Evolutionary conservation across 1,140 invertebrate genomes (phyloP).

Genomic region (Stratiolaelaps scimitus): DNA sequence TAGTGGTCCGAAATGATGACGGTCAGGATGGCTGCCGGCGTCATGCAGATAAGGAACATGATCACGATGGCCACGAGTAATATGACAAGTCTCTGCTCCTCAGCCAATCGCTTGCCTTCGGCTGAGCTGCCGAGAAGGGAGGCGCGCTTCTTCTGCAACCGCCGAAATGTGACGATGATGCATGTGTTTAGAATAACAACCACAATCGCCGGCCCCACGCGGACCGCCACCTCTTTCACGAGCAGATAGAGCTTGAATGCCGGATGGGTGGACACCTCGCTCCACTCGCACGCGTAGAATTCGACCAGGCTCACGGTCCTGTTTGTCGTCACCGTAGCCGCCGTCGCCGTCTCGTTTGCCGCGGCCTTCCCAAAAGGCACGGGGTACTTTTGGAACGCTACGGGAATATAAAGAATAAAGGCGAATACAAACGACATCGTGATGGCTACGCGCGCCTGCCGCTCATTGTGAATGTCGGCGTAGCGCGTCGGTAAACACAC

Average conservation of each 20-base stretch:
- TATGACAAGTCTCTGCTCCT: conserved; percentile 55
- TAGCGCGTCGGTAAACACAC: conserved; percentile 42
- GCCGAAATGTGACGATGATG: conserved; percentile 55
- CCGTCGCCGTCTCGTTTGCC: conserved; percentile 25
- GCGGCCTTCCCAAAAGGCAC: conserved; percentile 20
- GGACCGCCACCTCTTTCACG: conserved; percentile 37
- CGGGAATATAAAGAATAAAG: conserved; percentile 40
- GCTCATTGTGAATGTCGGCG: conserved; percentile 40
- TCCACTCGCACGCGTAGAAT: conserved; percentile 38
- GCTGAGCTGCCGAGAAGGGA: conserved; percentile 45
- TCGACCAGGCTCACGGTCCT: conserved; percentile 22
- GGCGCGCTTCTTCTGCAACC: conserved; percentile 51
- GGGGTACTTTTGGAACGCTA: conserved; percentile 39
- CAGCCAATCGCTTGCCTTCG: conserved; percentile 46
- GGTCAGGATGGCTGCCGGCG: conserved; percentile 59
- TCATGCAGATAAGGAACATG: conserved; percentile 58
- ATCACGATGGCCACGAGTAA: conserved; percentile 58
- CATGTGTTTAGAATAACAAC: conserved; percentile 54
- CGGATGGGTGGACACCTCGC: conserved; percentile 33
- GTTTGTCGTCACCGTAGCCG: conserved; percentile 25
- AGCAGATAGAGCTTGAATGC: conserved; percentile 39
- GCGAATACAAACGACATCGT: conserved; percentile 39
- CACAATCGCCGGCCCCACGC: conserved; percentile 51
- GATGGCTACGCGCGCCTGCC: conserved; percentile 40
- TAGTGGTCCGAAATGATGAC: conserved; percentile 39